These are phyloP conservation scores for Apamea crenata DNA, from an alignment of 2,888 invertebrate genomes.

Conservation along the genomic window DNA sequence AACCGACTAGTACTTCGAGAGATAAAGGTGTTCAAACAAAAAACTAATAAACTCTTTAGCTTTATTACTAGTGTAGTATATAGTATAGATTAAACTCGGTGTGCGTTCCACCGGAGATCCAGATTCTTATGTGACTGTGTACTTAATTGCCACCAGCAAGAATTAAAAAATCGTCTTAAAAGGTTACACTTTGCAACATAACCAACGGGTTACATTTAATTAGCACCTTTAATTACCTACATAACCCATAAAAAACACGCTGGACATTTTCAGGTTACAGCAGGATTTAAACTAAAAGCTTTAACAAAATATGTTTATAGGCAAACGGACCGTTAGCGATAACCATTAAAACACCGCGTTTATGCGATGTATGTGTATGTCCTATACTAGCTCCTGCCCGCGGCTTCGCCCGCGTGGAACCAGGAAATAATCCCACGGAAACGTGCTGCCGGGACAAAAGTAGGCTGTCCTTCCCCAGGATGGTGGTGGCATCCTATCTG, in stretches of 20 bases:
- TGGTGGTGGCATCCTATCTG: not conserved
- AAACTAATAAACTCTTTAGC: too few relatives aligned
- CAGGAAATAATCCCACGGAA: not conserved
- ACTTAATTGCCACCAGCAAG: not conserved
- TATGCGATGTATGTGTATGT: not conserved
- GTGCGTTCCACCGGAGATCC: not conserved
- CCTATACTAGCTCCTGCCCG: not conserved
- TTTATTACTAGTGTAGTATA: too few relatives aligned
- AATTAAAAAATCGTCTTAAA: not conserved
- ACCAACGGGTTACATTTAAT: constrained; percentile 7
- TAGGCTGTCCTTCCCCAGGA: not conserved
- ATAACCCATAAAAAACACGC: constrained; percentile 8
- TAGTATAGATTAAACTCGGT: not conserved
- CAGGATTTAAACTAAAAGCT: constrained; percentile 33
- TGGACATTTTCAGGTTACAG: constrained; percentile 12
- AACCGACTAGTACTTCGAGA: not conserved
- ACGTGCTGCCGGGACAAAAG: not conserved
- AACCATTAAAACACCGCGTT: constrained; percentile 39
- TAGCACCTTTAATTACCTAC: not conserved
- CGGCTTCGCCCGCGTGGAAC: not conserved
- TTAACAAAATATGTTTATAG: constrained; percentile 27
- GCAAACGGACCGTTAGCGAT: not conserved
- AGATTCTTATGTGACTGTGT: not conserved
- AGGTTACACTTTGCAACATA: not conserved
- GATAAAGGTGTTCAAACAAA: too few relatives aligned